Percentiles rank a stretch among this genome's conserved stretches.
Evolutionary conservation across 2,888 invertebrate species (phyloP).

Genomic region (Lasioglossum vierecki): DNA sequence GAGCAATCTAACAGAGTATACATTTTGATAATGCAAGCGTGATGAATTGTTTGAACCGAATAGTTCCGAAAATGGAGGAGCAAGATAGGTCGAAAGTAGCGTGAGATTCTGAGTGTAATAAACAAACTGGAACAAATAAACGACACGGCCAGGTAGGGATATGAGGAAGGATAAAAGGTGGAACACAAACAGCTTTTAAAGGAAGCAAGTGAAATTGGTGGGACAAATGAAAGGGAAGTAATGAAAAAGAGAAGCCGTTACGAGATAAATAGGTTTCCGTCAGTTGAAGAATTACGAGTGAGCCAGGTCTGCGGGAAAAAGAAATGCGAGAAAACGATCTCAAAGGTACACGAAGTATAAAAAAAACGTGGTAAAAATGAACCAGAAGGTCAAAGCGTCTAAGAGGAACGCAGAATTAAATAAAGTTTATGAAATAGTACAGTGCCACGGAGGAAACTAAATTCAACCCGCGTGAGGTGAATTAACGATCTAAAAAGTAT

Average conservation of each 20-base stretch:
- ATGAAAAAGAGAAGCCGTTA: background rate
- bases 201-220: slow-evolving; percentile 15
- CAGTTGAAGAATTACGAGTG: slow-evolving; percentile 25
- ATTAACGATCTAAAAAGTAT: background rate
- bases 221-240: slow-evolving; percentile 25
- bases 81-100: background rate
- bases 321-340: background rate
- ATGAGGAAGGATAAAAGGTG: slow-evolving; percentile 8
- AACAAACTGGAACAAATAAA: slow-evolving; percentile 3
- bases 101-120: slow-evolving; percentile 1
- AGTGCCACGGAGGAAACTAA: background rate
- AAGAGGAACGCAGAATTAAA: slow-evolving; percentile 11
- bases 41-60: background rate
- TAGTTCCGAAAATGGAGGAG: background rate
- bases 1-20: background rate
- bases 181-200: slow-evolving; percentile 17
- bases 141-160: background rate
- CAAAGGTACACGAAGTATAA: background rate
- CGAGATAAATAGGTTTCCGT: slow-evolving; percentile 25
- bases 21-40: background rate
- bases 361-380: background rate
- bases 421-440: slow-evolving; percentile 13
- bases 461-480: background rate
- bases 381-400: background rate
- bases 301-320: background rate